Conservation (phyloP, 1,140 invertebrate species). For the Eufriesea mexicana region DNA sequence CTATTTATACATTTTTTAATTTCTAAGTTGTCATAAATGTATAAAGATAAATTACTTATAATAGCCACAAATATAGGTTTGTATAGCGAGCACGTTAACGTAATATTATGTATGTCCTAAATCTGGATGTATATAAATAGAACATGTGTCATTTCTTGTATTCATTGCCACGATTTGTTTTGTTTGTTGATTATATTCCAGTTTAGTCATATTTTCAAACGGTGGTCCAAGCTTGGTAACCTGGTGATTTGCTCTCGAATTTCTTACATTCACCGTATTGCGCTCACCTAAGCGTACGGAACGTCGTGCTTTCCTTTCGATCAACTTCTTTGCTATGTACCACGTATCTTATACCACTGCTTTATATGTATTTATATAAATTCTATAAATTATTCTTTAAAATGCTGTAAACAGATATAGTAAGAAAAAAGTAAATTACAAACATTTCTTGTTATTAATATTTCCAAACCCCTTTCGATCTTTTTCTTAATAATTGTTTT, state of each 20-base stretch:
- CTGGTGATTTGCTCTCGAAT: conserved; percentile 50
- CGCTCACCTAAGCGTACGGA: conserved; percentile 44
- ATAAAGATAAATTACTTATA: too few species aligned
- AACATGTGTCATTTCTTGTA: too few species aligned
- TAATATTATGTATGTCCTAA: too few species aligned
- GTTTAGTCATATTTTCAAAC: conserved; percentile 15
- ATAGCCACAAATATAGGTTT: neutral
- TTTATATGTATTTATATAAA: neutral
- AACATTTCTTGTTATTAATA: too few species aligned
- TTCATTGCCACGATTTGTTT: neutral
- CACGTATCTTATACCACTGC: neutral
- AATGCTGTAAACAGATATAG: too few species aligned
- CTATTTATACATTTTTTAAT: neutral
- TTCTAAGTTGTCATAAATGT: neutral
- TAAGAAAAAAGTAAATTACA: too few species aligned
- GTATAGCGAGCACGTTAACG: neutral
- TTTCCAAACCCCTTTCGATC: too few species aligned
- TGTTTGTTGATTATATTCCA: neutral
- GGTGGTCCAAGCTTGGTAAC: conserved; percentile 20
- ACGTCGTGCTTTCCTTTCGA: conserved; percentile 46
- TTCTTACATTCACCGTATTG: conserved; percentile 52
- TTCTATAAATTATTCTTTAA: neutral
- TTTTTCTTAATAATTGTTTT: too few species aligned
- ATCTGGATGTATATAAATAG: neutral
- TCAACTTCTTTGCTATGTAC: conserved; percentile 5